These are phyloP conservation scores for Sicus ferrugineus DNA, from an alignment of 2,888 invertebrate genomes.

Conservation along the genomic window DNA sequence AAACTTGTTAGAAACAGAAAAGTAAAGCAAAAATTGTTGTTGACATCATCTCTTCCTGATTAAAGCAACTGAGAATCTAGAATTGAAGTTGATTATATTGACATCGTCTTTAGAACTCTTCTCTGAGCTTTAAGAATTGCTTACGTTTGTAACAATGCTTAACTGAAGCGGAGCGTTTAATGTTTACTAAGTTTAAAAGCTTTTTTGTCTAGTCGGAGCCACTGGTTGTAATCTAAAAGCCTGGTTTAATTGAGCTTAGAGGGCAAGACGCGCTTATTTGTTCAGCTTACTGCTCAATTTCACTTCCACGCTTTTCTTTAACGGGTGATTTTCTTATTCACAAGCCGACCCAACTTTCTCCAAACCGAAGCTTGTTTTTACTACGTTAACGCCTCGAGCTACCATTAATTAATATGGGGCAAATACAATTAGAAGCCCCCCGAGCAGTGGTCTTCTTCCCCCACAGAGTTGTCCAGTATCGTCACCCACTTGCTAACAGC, in stretches of 20 bases:
- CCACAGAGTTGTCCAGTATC: not conserved
- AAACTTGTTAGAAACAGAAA: too few species aligned
- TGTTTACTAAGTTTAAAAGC: not conserved
- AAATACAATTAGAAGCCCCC: not conserved
- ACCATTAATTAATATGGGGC: not conserved
- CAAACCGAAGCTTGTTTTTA: not conserved
- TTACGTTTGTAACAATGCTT: not conserved
- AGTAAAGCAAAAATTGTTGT: too few species aligned
- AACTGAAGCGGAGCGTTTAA: not conserved
- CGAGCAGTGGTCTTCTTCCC: not conserved
- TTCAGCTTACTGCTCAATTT: not conserved
- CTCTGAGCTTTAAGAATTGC: not conserved
- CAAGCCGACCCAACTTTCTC: not conserved
- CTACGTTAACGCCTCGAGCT: not conserved
- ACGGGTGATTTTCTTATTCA: not conserved
- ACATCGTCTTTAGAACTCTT: too few species aligned
- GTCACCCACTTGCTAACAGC: slow-evolving; percentile 8
- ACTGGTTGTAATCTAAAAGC: not conserved
- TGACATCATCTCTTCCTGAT: too few species aligned
- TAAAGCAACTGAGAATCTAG: too few species aligned
- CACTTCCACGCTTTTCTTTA: not conserved
- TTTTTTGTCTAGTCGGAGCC: not conserved
- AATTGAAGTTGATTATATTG: too few species aligned
- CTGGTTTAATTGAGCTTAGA: not conserved
- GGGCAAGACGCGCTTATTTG: not conserved